Evolutionary conservation across 2,888 invertebrate species (phyloP), one percentile per base, ranked within the genome.

Genomic region (Lathronympha strigana): DNA sequence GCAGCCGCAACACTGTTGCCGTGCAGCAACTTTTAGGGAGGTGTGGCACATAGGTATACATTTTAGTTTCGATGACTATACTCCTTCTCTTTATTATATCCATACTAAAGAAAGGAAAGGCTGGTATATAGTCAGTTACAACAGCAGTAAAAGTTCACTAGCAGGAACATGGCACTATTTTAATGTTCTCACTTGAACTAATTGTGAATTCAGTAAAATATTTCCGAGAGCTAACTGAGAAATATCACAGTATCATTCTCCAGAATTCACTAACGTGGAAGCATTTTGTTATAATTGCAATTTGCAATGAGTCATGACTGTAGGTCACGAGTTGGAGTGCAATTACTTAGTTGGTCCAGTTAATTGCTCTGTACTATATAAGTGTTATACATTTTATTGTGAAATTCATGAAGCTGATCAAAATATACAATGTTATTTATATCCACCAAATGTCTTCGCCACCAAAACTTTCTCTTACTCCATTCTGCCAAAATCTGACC

Each of bases 241-340:
- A 58, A 63, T 38, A 63, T 28, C 2, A 49, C n/a, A 23, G 6
- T 43, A 28, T 63, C 13, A 63, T 50, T 63, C 23, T 19, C 17
- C 33, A n/a, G 6, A 63, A 58, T 57, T 50, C 57, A 50, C 43
- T 43, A 40, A 21, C 40, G 38, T 17, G 38, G 47, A 19, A 19
- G 31, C 38, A 17, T 57, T 57, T 57, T 19, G 55, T 57, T 43
- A 43, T 64, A 60, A 45, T 60, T 64, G 64, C 53, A 53, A 33
- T 47, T 60, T 28, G 28, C 28, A 49, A 36, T 36, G 25, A 49
- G 45, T 47, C 31, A 58, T 47, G 36, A 15, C 25, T 9, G 23
- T 47, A 57, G 9, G 21, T n/a, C 31, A 58, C 13, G 1, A 31
- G 28, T 28, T 28, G 50, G 28, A 50, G 50, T 28, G 13, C 25